A percentile compares a stretch with the other conserved stretches of the same genome.
These are phyloP conservation scores for Athripsodes cinereus DNA, from an alignment of 2,888 invertebrate species.

Conservation along the genomic window DNA sequence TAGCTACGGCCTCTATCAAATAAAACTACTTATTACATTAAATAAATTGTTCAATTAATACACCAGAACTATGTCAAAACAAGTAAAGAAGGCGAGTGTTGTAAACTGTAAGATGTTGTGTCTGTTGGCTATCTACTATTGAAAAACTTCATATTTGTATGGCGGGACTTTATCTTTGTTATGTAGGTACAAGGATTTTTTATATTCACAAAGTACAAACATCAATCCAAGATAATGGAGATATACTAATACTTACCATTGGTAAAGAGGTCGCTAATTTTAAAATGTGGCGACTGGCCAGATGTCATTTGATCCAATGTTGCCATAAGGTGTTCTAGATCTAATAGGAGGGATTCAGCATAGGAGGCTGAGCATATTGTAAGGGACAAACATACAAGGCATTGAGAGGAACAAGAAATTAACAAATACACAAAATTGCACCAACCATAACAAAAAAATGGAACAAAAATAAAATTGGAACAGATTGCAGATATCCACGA, in stretches of 20 bases:
- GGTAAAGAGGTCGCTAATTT: slow-evolving; percentile 48
- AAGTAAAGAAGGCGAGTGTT: no score
- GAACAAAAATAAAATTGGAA: slow-evolving; percentile 14
- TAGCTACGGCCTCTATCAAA: no score
- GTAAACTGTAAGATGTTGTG: no score
- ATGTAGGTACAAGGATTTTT: no score
- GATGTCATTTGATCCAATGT: slow-evolving; percentile 53
- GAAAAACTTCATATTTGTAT: no score
- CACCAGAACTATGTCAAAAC: no score
- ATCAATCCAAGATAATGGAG: no score
- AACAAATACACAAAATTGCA: slow-evolving; percentile 19
- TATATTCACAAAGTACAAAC: no score
- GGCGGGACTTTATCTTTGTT: no score
- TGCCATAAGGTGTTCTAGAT: slow-evolving; percentile 52
- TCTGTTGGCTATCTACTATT: no score
- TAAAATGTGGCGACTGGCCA: slow-evolving; percentile 45
- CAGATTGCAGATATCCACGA: slow-evolving; percentile 19
- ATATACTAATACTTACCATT: slow-evolving; percentile 45
- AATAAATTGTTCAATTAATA: no score
- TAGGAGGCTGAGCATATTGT: slow-evolving; percentile 39
- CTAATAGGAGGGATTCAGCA: slow-evolving; percentile 51
- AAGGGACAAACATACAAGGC: slow-evolving; percentile 9
- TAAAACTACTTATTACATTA: no score
- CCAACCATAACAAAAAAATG: slow-evolving; percentile 25
- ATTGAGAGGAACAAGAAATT: not conserved